Evolutionary conservation across 2,113 vertebrate species (phyloP).

Genomic region (Numida meleagris): DNA sequence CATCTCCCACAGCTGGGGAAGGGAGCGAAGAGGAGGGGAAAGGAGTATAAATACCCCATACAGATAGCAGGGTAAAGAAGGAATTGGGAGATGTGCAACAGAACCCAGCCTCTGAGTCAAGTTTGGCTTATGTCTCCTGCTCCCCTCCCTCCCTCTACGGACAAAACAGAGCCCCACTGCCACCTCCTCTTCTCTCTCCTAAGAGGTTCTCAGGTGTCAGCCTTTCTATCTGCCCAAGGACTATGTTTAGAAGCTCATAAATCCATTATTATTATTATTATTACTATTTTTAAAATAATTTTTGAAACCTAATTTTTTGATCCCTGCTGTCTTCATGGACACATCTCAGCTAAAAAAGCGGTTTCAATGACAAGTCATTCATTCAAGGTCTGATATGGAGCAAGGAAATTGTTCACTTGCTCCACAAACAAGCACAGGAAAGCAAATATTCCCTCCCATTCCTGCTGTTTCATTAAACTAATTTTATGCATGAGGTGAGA

Average conservation of each 20-base stretch:
- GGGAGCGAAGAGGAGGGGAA: background rate
- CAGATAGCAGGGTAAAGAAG: background rate
- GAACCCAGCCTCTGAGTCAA: background rate
- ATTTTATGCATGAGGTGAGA: slow-evolving; percentile 72
- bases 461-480: slow-evolving; percentile 58
- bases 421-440: slow-evolving; percentile 15
- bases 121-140: background rate
- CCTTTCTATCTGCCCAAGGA: background rate
- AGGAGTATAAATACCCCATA: background rate
- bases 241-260: background rate
- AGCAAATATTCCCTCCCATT: slow-evolving; percentile 17
- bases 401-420: slow-evolving; percentile 11
- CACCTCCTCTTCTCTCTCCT: background rate
- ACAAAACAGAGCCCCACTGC: background rate
- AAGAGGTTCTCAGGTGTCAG: background rate
- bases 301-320: background rate
- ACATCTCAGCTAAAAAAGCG: background rate
- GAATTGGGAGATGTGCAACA: background rate
- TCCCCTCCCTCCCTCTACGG: background rate
- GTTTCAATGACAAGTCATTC: background rate
- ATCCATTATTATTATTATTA: background rate
- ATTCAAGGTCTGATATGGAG: background rate
- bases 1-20: background rate
- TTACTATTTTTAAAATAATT: background rate
- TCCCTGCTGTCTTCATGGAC: background rate